Base-by-base conservation (phyloP, 2,888 invertebrate species). In the Conchocele bisecta region DNA sequence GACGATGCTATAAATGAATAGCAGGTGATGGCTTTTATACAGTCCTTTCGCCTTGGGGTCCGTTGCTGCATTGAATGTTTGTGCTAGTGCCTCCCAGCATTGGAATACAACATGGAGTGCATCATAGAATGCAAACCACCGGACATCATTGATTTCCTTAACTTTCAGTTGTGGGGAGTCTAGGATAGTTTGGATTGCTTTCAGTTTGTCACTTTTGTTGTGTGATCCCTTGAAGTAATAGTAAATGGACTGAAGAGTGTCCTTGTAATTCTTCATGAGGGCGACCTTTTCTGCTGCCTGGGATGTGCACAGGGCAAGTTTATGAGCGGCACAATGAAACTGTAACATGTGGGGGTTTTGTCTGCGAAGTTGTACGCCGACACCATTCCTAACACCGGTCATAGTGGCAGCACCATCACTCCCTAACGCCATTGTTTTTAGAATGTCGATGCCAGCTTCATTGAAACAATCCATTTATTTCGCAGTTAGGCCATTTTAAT, bases 281-380 rank as follows among this genome's bases (percentile, higher is more conserved):
- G 15, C n/a, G 7, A 59, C 59, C 17, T 17, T 33, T 26, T 59
- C 59, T 17, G 35, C 48, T 41, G 31, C 46, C 29, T 59, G 59
- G n/a, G 46, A 35, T 31, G 33, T 33, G 24, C 59, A 31, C 9
- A 59, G 26, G 20, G 37, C 59, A 9, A 59, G 35, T 35, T 59
- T 59, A 46, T 48, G 35, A 46, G 59, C 46, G 24, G 59, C 59
- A 59, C 48, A 35, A 35, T 59, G 48, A 59, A 59, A 48, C n/a
- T 48, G 35, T 20, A 48, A 22, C 48, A 59, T 20, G 24, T 48
- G 35, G 9, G 46, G 58, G 31, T 46, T 58, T 13, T 31, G 7
- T 22, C 46, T 15, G 29, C 20, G 28, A 11, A 59, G n/a, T 13
- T 48, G 59, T 1, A 35, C 24, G 20, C 35, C 59, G 24, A 35